Base-by-base conservation (phyloP, 2,113 vertebrate genomes). In the Uropsilus gracilis region DNA sequence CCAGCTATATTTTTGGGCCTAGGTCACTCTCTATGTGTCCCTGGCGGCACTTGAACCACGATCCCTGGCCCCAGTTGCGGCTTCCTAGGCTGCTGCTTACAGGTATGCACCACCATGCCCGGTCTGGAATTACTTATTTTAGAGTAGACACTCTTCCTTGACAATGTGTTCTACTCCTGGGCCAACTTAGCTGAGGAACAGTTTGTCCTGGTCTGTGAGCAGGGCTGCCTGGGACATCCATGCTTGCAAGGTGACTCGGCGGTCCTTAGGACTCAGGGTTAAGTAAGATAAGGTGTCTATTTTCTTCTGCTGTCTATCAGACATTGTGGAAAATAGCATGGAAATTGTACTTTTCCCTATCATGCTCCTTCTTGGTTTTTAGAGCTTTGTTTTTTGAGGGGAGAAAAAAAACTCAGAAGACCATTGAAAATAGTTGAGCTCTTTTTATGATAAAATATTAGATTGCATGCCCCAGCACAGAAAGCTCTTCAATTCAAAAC, bases 201-300 rank as follows among this genome's bases (percentile, higher is more conserved):
- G 44, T 42, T 14, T 22, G 18, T 37, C 50, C n/a, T 13, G 32
- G 17, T 46, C 69, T 37, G 32, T 42, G 75, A 71, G 68, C 46
- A 48, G 48, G 3, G 50, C 77, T n/a, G 30, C n/a, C 46, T 32
- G 42, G 46, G 3, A 14, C 42, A 39, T 20, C n/a, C 1, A 9
- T 20, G 32, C 20, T 46, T 0, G 13, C 10, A 0, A 1, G 32
- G 48, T 3, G 16, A 17, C 34, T 63, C 48, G 16, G 57, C 0
- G 16, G 37, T 37, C 28, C 78, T 42, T 48, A 50, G 37, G 59
- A 61, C 13, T n/a, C 46, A 16, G 50, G 24, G 39, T 50, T 50
- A 69, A 57, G 34, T n/a, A 48, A 61, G 42, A 69, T 8, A 16
- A 30, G 28, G 28, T 61, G 24, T 50, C n/a, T 59, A 50, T 46